phyloP scores from a whole-genome alignment of 2,797 vertebrate species.

The Hirundo rustica region DNA sequence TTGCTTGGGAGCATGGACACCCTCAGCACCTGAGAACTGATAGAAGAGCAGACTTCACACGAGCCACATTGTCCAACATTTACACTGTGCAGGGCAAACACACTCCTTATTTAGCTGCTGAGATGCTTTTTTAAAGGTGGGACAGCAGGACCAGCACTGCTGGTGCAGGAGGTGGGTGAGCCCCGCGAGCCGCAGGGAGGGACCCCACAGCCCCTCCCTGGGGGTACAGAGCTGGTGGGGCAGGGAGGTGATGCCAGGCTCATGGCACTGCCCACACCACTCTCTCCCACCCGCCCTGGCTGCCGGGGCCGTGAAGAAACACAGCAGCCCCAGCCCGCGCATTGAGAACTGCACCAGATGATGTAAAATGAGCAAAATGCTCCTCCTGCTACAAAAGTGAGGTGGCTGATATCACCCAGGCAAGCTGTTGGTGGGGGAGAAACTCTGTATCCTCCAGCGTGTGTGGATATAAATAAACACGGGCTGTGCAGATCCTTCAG shows the following conservation, averaged over 20 bases:
- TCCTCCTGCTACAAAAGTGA: not conserved
- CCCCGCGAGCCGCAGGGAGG: not conserved
- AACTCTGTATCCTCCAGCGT: not conserved
- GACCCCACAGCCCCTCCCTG: not conserved
- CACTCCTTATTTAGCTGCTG: fast-evolving
- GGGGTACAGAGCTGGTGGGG: not conserved
- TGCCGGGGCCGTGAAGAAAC: not conserved
- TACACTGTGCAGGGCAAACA: fast-evolving
- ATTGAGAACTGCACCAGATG: not conserved
- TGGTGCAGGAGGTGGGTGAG: not conserved
- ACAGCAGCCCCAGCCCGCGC: not conserved
- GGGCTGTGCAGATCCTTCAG: not conserved
- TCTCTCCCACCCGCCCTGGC: not conserved
- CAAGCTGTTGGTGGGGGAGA: not conserved
- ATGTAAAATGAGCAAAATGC: not conserved
- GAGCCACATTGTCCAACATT: fast-evolving
- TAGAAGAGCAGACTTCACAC: fast-evolving
- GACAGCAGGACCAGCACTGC: not conserved
- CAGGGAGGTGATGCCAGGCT: fast-evolving
- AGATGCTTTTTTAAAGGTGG: not conserved
- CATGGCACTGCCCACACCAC: fast-evolving
- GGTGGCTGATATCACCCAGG: not conserved
- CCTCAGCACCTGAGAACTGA: not conserved
- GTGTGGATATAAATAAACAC: not conserved
- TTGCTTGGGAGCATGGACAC: not conserved